Base-by-base conservation (phyloP, 1,140 invertebrate genomes). In the Caenorhabditis briggsae region DNA sequence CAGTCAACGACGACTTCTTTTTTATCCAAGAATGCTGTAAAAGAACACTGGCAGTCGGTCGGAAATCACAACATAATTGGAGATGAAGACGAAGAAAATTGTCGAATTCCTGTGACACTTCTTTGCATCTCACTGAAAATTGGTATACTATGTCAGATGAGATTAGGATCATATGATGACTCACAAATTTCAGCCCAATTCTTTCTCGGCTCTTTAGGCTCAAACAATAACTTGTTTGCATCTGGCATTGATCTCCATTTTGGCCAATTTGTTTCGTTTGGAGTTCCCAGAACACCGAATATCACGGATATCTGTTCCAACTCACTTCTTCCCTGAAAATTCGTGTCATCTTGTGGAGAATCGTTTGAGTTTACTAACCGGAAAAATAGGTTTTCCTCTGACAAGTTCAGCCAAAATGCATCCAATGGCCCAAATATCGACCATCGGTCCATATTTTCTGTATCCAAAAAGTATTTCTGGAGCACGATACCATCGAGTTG, bases 371-470 rank as follows among this genome's bases (percentile, higher is more conserved):
- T 97, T 89, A 96, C 96, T 89, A 33, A 98, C 98, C 41, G 97
- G 97, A 93, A 99, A 99, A 33, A 99, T 94, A 85, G 48, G 93
- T 93, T 90, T 97, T 93, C 18, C 98, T 93, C 82, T 99, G 93
- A 23, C 94, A 23, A 99, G 93, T 93, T 99, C 98, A 1, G 97
- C 98, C 86, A 99, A 92, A 92, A 99, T 99, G 93, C 98, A 99
- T 6, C 98, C 98, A 9, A 97, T 95, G 16, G 98, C 97, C 98
- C 98, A 99, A 94, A 99, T 97, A 91, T 99, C 98, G 18, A 99
- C 95, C 8, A 96, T 96, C 70, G 95, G 96, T 11, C 96, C 95
- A 93, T 99, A 99, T 92, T 96, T 95, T 74, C 96, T 94, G 1
- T 97, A 96, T 61, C 98, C 98, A 94, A 97, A 99, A 18, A 99